Evolutionary conservation across 2,888 invertebrate species (phyloP).

Genomic region (Trichopria drosophilae): DNA sequence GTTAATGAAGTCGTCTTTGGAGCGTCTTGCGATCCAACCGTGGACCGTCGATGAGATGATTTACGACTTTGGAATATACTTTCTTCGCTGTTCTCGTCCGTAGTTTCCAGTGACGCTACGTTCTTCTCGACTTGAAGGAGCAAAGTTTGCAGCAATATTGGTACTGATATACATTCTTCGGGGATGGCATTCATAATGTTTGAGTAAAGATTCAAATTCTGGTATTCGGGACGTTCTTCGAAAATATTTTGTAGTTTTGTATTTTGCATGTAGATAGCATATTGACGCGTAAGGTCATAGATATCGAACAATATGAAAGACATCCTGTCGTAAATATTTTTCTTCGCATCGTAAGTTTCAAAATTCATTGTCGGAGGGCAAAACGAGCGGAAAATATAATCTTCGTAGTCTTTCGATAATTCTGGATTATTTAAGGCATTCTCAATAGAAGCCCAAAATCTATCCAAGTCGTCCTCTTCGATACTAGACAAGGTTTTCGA

Average conservation of each 20-base stretch:
- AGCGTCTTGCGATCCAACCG: background rate
- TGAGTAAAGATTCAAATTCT: constrained; percentile 35
- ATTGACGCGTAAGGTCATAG: constrained; percentile 61
- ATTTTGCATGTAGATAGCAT: constrained; percentile 59
- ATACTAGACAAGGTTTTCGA: background rate
- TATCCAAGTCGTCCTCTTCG: constrained; percentile 7
- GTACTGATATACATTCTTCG: constrained; percentile 40
- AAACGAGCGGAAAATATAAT: constrained; percentile 37
- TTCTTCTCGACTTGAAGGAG: constrained; percentile 43
- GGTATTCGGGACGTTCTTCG: constrained; percentile 16
- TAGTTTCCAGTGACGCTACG: background rate
- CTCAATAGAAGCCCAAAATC: constrained; percentile 42
- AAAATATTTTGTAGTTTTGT: constrained; percentile 51
- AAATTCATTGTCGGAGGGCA: constrained; percentile 31
- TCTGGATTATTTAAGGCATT: constrained; percentile 37
- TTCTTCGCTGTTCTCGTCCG: background rate
- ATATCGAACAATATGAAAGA: constrained; percentile 62
- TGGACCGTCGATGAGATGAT: no score
- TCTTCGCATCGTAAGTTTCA: constrained; percentile 23
- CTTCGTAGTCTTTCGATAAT: constrained; percentile 43
- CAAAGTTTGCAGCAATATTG: constrained; percentile 44
- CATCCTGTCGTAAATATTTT: constrained; percentile 61
- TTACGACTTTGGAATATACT: no score
- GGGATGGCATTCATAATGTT: constrained; percentile 38
- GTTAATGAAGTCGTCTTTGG: background rate